Base-by-base conservation (phyloP, 2,888 invertebrate species). In the Aricia artaxerxes region DNA sequence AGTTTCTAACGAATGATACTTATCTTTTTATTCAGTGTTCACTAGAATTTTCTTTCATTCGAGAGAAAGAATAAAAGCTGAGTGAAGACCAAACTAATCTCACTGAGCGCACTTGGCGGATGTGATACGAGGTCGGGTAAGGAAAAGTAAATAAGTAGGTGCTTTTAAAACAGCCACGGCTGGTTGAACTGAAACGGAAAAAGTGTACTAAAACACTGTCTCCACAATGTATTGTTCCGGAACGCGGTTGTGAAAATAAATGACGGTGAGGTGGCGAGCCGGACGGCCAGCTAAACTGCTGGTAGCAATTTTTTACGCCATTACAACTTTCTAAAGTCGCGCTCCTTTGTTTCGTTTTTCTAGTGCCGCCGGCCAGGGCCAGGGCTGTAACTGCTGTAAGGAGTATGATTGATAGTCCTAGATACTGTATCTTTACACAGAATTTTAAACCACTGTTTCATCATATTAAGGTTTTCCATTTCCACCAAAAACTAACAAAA, bases 271-370 rank as follows among this genome's bases (percentile, higher is more conserved):
- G 78, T 80, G 82, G 81, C 79, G 82, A 82, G 79, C 82, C 81
- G 82, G 81, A 82, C 81, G 80, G 73, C 78, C 44, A 73, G 61
- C 38, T 77, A 73, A 77, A 77, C 77, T 80, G 73, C 73, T 80
- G 81, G 31, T 79, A 79, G 81, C 84, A 84, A 84, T 86, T 85
- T 85, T 85, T 84, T 83, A 83, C 86, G 85, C 84, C 78, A 83
- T 82, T 38, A 78, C 81, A 81, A 85, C 85, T 85, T 85, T 85
- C 85, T 83, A 83, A 79, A 80, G 77, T 80, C 73, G 61, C 73
- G 79, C 80, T 78, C 60, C 73, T 82, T 80, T 81, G 53, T 75
- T 75, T 75, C 75, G 75, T 76, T 76, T 53, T 76, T 76, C 76
- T 57, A 69, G 53, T 76, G 49, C 53, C 76, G 5, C 31, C 16